Base-by-base conservation (phyloP, 2,797 vertebrate species). In the Onychomys torridus region DNA sequence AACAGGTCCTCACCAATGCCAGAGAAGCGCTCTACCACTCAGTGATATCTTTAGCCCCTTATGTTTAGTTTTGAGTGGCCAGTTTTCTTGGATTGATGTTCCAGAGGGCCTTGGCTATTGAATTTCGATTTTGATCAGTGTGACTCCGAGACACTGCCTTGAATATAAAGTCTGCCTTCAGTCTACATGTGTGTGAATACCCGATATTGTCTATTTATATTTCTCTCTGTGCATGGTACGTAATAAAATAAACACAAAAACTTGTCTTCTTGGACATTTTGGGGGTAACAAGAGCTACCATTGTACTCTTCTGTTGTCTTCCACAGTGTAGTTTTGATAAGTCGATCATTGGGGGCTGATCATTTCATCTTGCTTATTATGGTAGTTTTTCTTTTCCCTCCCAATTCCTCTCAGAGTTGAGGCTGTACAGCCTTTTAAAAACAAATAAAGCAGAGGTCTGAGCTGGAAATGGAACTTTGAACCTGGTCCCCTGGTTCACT, bases 361-460 rank as follows among this genome's bases (percentile, higher is more conserved):
- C 65, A 52, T 88, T 96, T 93, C 90, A 29, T 77, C 95, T 91
- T 77, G 87, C 67, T 96, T 95, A 92, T 86, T 83, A 81, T 95
- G 71, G 75, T 89, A 29, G 52, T 78, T 91, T 37, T 83, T 88
- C n/a, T 55, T 76, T 2, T 13, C 34, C 49, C 23, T 71, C 46
- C 67, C 46, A 46, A 0, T 90, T 89, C n/a, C 40, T 92, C 37
- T 67, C 57, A 63, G 93, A 83, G 40, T 43, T 34, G 75, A 92
- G 61, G 40, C 90, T 67, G 27, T 59, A 14, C 78, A 37, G 97
- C 61, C 71, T 92, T 94, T 86, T 78, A 57, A 90, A 96, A 97
- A 94, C 25, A 97, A 90, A 93, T 52, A 89, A 87, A 95, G 82
- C 93, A 40, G 69, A 81, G 86, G n/a, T 83, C 89, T 77, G 55